These are phyloP conservation scores for Corticium candelabrum DNA, from an alignment of 37 sponge, comb jelly and placozoan genomes.

Conservation along the genomic window DNA sequence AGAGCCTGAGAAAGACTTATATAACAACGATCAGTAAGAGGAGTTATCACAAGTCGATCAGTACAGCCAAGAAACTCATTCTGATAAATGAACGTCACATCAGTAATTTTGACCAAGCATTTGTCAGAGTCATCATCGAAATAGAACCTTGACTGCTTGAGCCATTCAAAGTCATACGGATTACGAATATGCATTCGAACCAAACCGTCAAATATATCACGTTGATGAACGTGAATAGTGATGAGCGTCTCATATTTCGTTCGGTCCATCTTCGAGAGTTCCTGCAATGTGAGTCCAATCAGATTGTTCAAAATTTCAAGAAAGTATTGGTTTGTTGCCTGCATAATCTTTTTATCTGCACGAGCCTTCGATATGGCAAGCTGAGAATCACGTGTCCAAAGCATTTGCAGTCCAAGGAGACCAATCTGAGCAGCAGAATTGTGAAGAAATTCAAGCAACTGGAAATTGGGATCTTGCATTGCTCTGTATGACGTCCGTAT, in stretches of 20 bases:
- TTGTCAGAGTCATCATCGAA: constrained; percentile 78
- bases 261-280: constrained; percentile 70
- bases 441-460: constrained; percentile 94
- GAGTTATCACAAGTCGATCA: constrained; percentile 93
- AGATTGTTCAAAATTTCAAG: constrained; percentile 73
- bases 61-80: constrained; percentile 97
- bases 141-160: constrained; percentile 91
- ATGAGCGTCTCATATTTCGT: constrained; percentile 75
- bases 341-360: constrained; percentile 67
- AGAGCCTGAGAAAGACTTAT: constrained; percentile 95
- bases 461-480: constrained; percentile 88
- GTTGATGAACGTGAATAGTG: constrained; percentile 87
- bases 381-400: constrained; percentile 89
- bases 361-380: constrained; percentile 61
- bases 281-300: constrained; percentile 69
- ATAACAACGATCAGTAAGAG: constrained; percentile 96
- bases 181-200: constrained; percentile 64
- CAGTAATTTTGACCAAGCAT: constrained; percentile 80
- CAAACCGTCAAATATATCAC: constrained; percentile 83
- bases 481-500: constrained; percentile 77
- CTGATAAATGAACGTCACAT: constrained; percentile 87
- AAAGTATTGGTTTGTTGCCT: constrained; percentile 53
- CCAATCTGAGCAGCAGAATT: constrained; percentile 96
- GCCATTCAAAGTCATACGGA: constrained; percentile 88
- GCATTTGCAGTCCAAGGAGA: constrained; percentile 80